Evolutionary conservation across 2,113 vertebrate species (phyloP).

Genomic region (Nothoprocta pentlandii): DNA sequence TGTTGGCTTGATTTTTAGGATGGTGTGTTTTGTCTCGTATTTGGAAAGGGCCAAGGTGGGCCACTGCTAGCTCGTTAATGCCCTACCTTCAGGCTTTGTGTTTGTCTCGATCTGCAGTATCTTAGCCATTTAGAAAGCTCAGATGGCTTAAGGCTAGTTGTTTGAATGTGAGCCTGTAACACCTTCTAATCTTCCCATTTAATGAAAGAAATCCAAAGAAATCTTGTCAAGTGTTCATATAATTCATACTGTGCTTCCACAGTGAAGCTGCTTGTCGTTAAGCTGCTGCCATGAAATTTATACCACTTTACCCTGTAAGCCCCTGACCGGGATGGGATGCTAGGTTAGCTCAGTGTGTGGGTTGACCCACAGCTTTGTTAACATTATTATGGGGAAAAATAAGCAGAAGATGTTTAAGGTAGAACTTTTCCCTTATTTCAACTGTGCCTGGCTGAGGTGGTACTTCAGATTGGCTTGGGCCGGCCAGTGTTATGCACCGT

Average conservation of each 20-base stretch:
- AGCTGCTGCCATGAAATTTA: neutral
- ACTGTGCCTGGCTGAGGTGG: neutral
- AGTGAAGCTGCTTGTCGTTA: neutral
- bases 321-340: neutral
- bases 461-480: neutral
- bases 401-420: neutral
- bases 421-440: neutral
- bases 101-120: neutral
- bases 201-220: neutral
- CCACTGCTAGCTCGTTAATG: neutral
- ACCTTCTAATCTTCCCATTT: neutral
- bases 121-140: neutral
- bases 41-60: neutral
- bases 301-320: neutral
- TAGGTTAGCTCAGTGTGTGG: neutral
- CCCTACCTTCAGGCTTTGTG: neutral
- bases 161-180: neutral
- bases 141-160: neutral
- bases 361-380: neutral
- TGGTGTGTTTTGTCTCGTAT: neutral
- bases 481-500: neutral
- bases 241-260: neutral
- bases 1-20: neutral
- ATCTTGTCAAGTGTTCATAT: neutral
- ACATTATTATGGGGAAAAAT: fast-evolving